Percentiles rank a stretch among this genome's conserved stretches.
Conservation (phyloP, 2,113 vertebrate genomes). For the Copsychus sechellarum region DNA sequence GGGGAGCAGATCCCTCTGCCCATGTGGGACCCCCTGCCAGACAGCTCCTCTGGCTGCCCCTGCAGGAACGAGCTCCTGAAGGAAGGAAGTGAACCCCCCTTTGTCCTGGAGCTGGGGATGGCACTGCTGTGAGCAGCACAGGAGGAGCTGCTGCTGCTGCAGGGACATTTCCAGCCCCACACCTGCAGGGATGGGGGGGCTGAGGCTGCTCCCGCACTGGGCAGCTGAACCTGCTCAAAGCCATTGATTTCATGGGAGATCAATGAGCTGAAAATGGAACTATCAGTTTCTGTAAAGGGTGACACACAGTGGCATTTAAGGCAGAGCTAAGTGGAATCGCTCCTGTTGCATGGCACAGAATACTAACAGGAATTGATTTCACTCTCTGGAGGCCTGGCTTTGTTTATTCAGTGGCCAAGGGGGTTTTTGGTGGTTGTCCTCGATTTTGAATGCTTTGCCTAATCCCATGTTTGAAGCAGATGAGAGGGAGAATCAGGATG, state of each 20-base stretch:
- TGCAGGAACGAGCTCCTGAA: neutral
- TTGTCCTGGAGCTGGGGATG: neutral
- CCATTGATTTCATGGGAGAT: neutral
- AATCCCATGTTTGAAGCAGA: neutral
- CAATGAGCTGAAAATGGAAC: neutral
- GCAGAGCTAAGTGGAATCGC: neutral
- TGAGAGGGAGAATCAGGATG: neutral
- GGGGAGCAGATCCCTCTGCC: neutral
- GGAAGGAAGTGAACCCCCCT: neutral
- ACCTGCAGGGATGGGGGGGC: neutral
- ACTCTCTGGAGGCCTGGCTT: neutral
- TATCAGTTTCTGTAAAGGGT: neutral
- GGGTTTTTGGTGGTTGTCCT: neutral
- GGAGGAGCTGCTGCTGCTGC: neutral
- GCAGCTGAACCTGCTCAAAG: neutral
- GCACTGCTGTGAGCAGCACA: neutral
- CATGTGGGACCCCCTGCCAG: neutral
- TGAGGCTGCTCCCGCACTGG: neutral
- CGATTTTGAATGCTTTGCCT: neutral
- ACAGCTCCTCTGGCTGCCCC: neutral
- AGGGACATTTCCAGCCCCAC: neutral
- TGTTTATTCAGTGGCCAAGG: neutral
- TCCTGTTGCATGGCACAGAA: neutral
- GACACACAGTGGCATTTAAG: slow-evolving; percentile 16
- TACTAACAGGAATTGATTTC: slow-evolving; percentile 31